phyloP scores from a whole-genome alignment of 2,888 invertebrate genomes.

The Stenotaenia linearis region DNA sequence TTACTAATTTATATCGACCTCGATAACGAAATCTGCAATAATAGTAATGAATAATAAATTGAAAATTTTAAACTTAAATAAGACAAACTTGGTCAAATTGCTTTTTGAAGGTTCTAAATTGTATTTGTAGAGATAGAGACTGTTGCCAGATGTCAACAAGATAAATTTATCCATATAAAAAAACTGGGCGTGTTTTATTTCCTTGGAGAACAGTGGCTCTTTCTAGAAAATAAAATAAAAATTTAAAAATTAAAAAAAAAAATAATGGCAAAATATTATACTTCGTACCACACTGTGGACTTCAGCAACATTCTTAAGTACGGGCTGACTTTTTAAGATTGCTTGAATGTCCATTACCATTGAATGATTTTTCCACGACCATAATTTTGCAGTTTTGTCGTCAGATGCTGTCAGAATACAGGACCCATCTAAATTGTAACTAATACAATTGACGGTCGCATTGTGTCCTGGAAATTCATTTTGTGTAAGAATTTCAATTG shows the following conservation, averaged over 20 bases:
- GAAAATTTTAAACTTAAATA: neutral
- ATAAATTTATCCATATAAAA: conserved; percentile 33
- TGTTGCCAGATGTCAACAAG: conserved; percentile 24
- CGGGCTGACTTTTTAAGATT: neutral
- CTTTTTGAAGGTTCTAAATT: neutral
- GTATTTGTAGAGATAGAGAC: conserved; percentile 30
- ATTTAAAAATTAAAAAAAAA: neutral
- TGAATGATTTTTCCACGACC: conserved; percentile 5
- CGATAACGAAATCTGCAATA: conserved; percentile 24
- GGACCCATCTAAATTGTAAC: conserved; percentile 28
- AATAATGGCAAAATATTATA: neutral
- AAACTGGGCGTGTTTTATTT: conserved; percentile 31
- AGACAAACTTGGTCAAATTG: conserved; percentile 21
- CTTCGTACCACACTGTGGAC: neutral
- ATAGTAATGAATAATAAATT: neutral
- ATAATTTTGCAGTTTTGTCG: conserved; percentile 28
- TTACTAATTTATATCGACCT: conserved; percentile 28
- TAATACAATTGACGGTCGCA: conserved; percentile 19
- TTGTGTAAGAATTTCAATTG: no score
- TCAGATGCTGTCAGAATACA: conserved; percentile 19
- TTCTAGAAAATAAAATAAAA: neutral
- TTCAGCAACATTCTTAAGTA: neutral
- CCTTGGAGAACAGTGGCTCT: conserved; percentile 6
- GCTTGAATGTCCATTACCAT: conserved; percentile 10
- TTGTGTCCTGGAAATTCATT: no score